Percentiles rank a stretch among this genome's conserved stretches.
Evolutionary conservation across 1,140 invertebrate genomes (phyloP).

Genomic region (Magallana ariakensis): DNA sequence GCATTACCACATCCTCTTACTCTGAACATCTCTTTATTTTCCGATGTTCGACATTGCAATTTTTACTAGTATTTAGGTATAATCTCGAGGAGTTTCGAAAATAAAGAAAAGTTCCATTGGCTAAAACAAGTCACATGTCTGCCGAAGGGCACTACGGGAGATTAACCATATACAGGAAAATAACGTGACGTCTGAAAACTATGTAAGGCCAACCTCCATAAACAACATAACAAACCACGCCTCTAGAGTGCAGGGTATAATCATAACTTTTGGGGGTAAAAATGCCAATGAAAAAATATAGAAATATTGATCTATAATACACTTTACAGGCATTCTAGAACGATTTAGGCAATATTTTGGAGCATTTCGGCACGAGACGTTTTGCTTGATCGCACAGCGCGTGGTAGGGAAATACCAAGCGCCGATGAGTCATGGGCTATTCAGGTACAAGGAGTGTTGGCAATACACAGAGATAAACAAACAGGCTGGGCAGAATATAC

Average conservation of each 20-base stretch:
- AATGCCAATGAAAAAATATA: too few relatives aligned
- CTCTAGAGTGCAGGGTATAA: background rate
- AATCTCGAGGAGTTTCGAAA: slow-evolving; percentile 64
- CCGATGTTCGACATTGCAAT: background rate
- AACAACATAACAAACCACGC: background rate
- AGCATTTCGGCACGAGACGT: background rate
- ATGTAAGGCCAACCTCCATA: background rate
- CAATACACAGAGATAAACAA: slow-evolving; percentile 12
- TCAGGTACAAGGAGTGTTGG: slow-evolving; percentile 21
- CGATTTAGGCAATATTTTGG: background rate
- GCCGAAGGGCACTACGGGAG: slow-evolving; percentile 11
- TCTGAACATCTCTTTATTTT: background rate
- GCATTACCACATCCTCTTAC: slow-evolving; percentile 12
- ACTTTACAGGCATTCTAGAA: too few relatives aligned
- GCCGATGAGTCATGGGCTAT: background rate
- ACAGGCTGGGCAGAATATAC: background rate
- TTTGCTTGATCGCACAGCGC: background rate
- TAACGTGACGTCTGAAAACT: slow-evolving; percentile 9
- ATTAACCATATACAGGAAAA: background rate
- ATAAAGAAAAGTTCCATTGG: slow-evolving; percentile 58
- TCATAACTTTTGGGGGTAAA: too few relatives aligned
- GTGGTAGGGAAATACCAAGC: slow-evolving; percentile 22
- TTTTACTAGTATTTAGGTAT: slow-evolving; percentile 38
- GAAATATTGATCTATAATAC: too few relatives aligned
- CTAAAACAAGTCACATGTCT: background rate